These are phyloP conservation scores for Lanistes nyassanus DNA, from an alignment of 1,140 invertebrate genomes.

Conservation along the genomic window DNA sequence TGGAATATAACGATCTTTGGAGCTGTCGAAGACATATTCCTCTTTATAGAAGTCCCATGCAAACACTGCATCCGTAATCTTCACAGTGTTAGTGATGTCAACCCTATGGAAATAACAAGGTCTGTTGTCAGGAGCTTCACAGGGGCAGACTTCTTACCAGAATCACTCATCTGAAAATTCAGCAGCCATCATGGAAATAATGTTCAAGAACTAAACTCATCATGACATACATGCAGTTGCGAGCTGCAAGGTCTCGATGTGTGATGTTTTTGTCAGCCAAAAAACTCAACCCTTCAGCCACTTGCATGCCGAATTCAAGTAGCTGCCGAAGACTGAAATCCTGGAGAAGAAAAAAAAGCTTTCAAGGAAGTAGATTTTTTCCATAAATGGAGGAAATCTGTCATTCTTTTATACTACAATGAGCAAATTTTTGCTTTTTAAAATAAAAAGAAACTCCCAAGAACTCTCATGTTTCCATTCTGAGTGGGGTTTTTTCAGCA, in stretches of 20 bases:
- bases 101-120: constrained; percentile 35
- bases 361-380: too few species aligned
- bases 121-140: background rate
- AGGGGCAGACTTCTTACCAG: background rate
- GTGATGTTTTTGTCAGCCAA: constrained; percentile 92
- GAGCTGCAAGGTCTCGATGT: constrained; percentile 93
- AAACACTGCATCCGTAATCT: constrained; percentile 46
- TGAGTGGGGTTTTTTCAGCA: too few species aligned
- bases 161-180: background rate
- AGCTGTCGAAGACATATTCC: constrained; percentile 49
- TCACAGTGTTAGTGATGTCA: constrained; percentile 24
- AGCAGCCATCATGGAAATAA: background rate
- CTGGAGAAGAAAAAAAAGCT: constrained; percentile 31
- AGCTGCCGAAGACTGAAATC: constrained; percentile 61
- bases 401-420: too few species aligned
- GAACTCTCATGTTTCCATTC: too few species aligned
- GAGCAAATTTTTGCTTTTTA: too few species aligned
- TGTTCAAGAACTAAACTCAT: background rate
- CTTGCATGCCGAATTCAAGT: constrained; percentile 87
- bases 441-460: too few species aligned
- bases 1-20: constrained; percentile 41
- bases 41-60: constrained; percentile 46
- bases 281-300: constrained; percentile 95
- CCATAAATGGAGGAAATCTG: too few species aligned
- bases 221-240: constrained; percentile 75